Conservation (phyloP, 30 jellyfish, hydroid and myxozoan species). For the Cassiopea xamachana region DNA sequence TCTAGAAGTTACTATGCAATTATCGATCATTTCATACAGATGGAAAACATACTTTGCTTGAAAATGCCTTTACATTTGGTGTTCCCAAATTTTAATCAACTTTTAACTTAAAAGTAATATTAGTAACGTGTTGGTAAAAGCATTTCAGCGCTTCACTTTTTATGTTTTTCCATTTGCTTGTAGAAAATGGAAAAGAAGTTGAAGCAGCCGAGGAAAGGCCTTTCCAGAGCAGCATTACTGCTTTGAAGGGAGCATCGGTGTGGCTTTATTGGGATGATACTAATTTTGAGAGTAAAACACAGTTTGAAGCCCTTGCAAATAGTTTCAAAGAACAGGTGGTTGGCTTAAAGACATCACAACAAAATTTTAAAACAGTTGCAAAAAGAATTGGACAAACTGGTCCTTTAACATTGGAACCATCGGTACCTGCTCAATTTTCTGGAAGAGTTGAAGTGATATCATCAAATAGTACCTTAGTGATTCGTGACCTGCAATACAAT, state of each 20-base stretch:
- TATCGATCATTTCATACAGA: no score
- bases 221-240: constrained; percentile 38
- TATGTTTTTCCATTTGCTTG: neutral
- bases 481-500: constrained; percentile 22
- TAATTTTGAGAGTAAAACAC: neutral
- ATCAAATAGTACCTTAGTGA: constrained; percentile 41
- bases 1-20: no score
- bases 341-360: neutral
- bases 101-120: no score
- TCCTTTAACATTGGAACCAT: neutral
- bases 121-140: no score
- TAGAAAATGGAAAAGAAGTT: neutral
- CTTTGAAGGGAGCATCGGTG: constrained; percentile 23
- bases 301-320: neutral
- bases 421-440: constrained; percentile 26
- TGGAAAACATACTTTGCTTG: no score
- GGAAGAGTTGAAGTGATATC: constrained; percentile 43
- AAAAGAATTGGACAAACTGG: constrained; percentile 22
- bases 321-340: neutral
- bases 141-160: no score
- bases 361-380: constrained; percentile 11
- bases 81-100: no score
- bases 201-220: constrained; percentile 19
- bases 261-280: constrained; percentile 41
- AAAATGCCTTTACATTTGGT: no score